Conservation (phyloP, 2,113 vertebrate species). For the Peromyscus leucopus region DNA sequence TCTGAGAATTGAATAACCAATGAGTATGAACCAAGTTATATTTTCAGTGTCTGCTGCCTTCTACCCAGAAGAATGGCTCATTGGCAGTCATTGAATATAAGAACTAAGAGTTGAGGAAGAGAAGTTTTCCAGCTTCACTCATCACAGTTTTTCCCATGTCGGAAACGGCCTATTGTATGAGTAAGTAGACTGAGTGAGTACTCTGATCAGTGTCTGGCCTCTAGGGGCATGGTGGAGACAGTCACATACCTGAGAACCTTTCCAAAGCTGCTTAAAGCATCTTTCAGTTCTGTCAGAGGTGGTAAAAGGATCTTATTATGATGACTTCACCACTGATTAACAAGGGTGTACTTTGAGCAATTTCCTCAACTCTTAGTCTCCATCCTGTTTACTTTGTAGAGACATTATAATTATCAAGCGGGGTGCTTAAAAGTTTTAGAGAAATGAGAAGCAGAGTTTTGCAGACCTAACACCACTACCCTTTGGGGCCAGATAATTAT, state of each 20-base stretch:
- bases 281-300: conserved; percentile 29
- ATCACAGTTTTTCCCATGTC: not conserved
- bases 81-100: not conserved
- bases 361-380: conserved; percentile 24
- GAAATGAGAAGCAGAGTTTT: not conserved
- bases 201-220: not conserved
- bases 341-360: not conserved
- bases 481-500: not conserved
- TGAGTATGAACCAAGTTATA: conserved; percentile 3
- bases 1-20: not conserved
- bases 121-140: not conserved
- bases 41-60: not conserved
- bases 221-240: not conserved
- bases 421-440: not conserved
- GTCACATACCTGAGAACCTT: not conserved
- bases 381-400: not conserved
- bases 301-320: not conserved
- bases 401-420: not conserved
- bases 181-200: not conserved
- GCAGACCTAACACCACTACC: not conserved
- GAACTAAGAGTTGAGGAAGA: not conserved
- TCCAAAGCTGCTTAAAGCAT: not conserved
- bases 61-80: not conserved
- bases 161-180: not conserved
- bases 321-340: conserved; percentile 6